phyloP scores from a whole-genome alignment of 2,888 invertebrate genomes.

The Lagria hirta region DNA sequence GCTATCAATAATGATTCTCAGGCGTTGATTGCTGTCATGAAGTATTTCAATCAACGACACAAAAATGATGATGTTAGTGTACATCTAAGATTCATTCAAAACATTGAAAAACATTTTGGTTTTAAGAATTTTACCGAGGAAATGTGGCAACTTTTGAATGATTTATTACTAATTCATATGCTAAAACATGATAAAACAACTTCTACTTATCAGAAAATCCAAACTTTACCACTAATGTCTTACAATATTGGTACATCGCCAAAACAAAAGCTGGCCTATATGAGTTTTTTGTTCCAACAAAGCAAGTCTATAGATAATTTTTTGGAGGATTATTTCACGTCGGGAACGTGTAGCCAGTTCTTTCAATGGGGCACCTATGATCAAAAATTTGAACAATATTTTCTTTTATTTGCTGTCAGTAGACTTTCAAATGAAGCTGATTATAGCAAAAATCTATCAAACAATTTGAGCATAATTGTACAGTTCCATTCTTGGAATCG shows the following conservation, averaged over 20 bases:
- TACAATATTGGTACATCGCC: conserved; percentile 3
- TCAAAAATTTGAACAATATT: conserved; percentile 6
- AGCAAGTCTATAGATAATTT: conserved; percentile 4
- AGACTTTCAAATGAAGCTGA: too few species aligned
- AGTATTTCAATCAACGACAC: conserved; percentile 33
- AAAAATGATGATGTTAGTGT: conserved; percentile 30
- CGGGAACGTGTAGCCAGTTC: neutral
- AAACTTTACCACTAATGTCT: conserved; percentile 2
- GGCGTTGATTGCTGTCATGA: conserved; percentile 32
- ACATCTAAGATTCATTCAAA: conserved; percentile 9
- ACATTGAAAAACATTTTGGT: conserved; percentile 4
- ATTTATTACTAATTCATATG: neutral
- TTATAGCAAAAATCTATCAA: neutral
- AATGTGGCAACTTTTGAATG: conserved; percentile 9
- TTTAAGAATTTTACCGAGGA: conserved; percentile 9
- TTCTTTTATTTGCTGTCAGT: neutral
- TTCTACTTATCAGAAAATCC: conserved; percentile 2
- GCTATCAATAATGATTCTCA: conserved; percentile 28
- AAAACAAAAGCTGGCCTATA: conserved; percentile 5
- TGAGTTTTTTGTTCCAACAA: conserved; percentile 7
- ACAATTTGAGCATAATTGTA: too few species aligned
- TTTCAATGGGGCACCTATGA: neutral
- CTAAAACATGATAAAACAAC: conserved; percentile 3
- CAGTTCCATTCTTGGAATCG: too few species aligned
- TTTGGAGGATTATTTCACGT: neutral